phyloP scores from a whole-genome alignment of 2,113 vertebrate species.

The Ginglymostoma cirratum region DNA sequence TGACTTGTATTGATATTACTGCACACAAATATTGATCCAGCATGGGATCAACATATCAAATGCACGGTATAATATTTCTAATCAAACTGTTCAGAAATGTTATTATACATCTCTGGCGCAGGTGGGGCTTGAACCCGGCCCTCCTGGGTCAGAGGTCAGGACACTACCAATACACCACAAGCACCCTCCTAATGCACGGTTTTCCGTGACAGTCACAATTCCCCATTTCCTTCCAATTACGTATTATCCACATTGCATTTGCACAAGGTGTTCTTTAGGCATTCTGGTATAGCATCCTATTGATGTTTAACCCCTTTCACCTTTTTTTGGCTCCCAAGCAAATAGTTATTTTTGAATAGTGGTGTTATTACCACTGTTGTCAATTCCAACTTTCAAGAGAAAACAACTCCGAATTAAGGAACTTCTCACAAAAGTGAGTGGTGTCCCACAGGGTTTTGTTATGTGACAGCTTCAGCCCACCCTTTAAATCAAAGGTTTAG shows the following conservation, averaged over 20 bases:
- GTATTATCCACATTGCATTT: not conserved
- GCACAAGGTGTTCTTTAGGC: not conserved
- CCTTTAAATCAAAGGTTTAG: not conserved
- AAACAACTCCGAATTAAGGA: not conserved
- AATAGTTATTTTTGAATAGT: not conserved
- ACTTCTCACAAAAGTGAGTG: not conserved
- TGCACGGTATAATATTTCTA: too few relatives aligned
- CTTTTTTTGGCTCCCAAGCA: not conserved
- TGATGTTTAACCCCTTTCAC: not conserved
- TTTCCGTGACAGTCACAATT: not conserved
- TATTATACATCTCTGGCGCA: too few relatives aligned
- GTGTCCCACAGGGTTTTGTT: not conserved
- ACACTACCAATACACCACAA: too few relatives aligned
- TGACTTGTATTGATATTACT: not conserved
- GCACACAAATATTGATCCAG: not conserved
- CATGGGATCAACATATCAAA: too few relatives aligned
- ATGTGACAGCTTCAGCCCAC: not conserved
- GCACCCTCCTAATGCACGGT: too few relatives aligned
- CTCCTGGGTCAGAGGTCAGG: too few relatives aligned
- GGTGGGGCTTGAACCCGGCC: too few relatives aligned
- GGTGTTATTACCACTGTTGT: not conserved
- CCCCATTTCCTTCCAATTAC: not conserved
- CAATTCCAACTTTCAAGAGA: not conserved
- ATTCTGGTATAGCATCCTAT: not conserved
- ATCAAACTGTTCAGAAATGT: too few relatives aligned